These are phyloP conservation scores for Otolemur garnettii DNA, from an alignment of 2,113 vertebrate genomes.

Conservation along the genomic window DNA sequence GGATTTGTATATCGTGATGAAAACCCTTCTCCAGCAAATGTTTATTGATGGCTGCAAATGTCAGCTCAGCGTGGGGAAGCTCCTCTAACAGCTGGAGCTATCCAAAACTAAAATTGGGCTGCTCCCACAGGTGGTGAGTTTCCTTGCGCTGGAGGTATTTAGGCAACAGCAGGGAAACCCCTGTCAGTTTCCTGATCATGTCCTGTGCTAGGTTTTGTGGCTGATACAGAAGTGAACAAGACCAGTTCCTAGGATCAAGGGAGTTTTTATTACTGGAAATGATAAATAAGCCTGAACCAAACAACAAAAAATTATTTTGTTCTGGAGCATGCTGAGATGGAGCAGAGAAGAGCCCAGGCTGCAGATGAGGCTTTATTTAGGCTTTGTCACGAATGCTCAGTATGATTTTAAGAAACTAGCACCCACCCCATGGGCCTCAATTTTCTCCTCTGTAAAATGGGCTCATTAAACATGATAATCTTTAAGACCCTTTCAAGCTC, in stretches of 20 bases:
- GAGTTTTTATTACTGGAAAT: background rate
- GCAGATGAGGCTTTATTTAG: background rate
- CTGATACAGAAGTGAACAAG: background rate
- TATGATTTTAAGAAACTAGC: background rate
- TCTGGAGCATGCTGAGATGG: background rate
- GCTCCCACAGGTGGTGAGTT: background rate
- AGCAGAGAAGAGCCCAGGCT: background rate
- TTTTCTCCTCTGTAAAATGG: slow-evolving; percentile 34
- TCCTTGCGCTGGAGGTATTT: background rate
- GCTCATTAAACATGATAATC: background rate
- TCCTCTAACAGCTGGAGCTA: background rate
- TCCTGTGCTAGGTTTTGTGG: background rate
- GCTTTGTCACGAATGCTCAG: fast-evolving
- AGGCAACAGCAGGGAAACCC: background rate
- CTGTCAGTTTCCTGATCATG: background rate
- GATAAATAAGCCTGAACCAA: background rate
- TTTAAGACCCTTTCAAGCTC: background rate
- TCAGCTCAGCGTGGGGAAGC: background rate
- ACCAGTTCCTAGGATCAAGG: background rate
- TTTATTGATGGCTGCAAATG: background rate
- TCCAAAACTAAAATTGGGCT: background rate
- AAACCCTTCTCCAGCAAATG: slow-evolving; percentile 46
- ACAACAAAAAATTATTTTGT: background rate
- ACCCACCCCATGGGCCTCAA: background rate
- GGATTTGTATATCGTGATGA: background rate